Percentiles rank a stretch among this genome's conserved stretches.
Evolutionary conservation across 1,140 invertebrate species (phyloP).

Genomic region (Metaphire vulgaris): DNA sequence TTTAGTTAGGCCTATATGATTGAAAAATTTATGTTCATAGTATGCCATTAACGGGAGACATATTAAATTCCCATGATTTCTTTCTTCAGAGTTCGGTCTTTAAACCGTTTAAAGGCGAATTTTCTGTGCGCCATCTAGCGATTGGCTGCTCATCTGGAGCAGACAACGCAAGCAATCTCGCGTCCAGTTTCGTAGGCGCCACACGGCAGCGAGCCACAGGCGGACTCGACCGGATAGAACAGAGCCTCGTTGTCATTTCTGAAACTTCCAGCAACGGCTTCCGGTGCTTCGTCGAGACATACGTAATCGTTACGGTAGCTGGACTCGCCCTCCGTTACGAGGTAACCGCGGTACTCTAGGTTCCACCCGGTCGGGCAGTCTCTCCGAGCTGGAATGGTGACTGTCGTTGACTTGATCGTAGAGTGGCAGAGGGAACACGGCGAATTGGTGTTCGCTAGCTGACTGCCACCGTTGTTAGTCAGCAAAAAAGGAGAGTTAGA

Average conservation of each 20-base stretch:
- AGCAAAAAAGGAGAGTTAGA: background rate
- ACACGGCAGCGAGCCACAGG: conserved; percentile 33
- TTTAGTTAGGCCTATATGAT: too few species aligned
- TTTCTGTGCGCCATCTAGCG: too few species aligned
- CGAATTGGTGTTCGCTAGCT: conserved; percentile 17
- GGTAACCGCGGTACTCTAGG: conserved; percentile 32
- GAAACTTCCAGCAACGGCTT: conserved; percentile 12
- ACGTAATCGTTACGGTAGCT: conserved; percentile 7
- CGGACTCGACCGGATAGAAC: conserved; percentile 31
- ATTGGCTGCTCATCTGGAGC: conserved; percentile 21
- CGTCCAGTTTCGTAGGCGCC: conserved; percentile 30
- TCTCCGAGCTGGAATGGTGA: conserved; percentile 35
- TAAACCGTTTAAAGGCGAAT: too few species aligned
- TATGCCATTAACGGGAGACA: too few species aligned
- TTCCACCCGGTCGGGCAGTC: conserved; percentile 33
- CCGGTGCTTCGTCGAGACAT: conserved; percentile 22
- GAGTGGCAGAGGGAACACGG: conserved; percentile 33
- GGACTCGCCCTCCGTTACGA: conserved; percentile 28
- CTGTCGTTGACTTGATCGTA: background rate
- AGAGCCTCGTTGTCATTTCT: conserved; percentile 28
- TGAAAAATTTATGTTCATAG: too few species aligned
- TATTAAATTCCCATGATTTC: too few species aligned
- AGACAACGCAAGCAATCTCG: conserved; percentile 36
- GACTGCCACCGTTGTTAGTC: background rate
- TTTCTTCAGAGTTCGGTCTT: too few species aligned